Conservation (phyloP, 2,888 invertebrate species). For the Odontomyia ornata region DNA sequence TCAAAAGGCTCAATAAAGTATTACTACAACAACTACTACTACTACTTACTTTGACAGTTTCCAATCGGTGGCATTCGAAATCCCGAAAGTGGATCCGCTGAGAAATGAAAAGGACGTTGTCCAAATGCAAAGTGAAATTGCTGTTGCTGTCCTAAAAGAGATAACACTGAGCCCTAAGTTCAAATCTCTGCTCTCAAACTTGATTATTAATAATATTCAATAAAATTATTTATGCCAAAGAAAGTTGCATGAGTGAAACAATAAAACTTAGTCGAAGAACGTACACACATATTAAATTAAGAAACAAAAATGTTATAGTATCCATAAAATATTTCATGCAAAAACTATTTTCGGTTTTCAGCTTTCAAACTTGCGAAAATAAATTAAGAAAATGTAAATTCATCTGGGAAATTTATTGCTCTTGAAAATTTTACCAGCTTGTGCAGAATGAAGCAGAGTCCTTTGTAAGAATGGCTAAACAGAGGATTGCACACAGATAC, state of each 20-base stretch:
- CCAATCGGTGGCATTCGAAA: constrained; percentile 91
- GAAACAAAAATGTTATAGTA: background rate
- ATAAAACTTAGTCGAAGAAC: too few species aligned
- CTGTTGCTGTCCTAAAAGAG: constrained; percentile 94
- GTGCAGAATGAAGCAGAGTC: background rate
- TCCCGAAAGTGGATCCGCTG: constrained; percentile 85
- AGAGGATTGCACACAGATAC: too few species aligned
- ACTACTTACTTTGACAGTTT: constrained; percentile 88
- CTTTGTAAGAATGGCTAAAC: background rate
- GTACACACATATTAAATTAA: too few species aligned
- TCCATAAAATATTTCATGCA: background rate
- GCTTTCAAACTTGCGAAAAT: constrained; percentile 18
- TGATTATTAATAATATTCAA: constrained; percentile 39
- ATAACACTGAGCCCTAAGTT: constrained; percentile 77
- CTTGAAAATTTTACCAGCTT: constrained; percentile 5
- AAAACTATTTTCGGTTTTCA: constrained; percentile 10
- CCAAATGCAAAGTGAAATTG: constrained; percentile 94
- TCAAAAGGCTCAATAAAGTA: too few species aligned
- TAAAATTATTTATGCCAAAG: too few species aligned
- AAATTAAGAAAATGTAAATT: constrained; percentile 39
- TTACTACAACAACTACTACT: too few species aligned
- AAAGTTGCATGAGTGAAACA: too few species aligned
- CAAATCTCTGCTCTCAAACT: constrained; percentile 63
- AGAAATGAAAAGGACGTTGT: constrained; percentile 87
- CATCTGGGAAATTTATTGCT: constrained; percentile 31